Conservation (phyloP, 2,797 vertebrate genomes). For the Tadarida brasiliensis region DNA sequence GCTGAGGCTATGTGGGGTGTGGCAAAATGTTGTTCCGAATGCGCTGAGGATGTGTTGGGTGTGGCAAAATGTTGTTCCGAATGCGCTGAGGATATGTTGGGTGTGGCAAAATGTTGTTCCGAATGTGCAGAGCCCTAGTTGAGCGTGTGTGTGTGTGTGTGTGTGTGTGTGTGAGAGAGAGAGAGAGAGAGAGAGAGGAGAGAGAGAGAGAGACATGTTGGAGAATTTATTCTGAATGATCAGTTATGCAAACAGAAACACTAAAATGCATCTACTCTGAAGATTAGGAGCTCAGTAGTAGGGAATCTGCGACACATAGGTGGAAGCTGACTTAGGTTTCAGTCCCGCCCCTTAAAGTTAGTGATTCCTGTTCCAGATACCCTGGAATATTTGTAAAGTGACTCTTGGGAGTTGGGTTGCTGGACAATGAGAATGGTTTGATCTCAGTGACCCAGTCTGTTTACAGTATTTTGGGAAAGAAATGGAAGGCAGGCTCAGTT, state of each 20-base stretch:
- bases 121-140: neutral
- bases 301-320: neutral
- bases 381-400: constrained; percentile 42
- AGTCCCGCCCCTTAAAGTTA: neutral
- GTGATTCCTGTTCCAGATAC: neutral
- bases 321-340: neutral
- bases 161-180: neutral
- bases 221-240: neutral
- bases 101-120: neutral
- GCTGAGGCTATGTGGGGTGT: neutral
- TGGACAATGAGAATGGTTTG: neutral
- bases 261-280: neutral
- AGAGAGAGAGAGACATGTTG: neutral
- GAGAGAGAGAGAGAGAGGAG: too few species aligned
- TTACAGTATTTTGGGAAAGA: neutral
- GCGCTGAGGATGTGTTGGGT: neutral
- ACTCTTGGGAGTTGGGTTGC: constrained; percentile 41
- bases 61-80: neutral
- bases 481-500: neutral
- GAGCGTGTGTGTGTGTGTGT: neutral
- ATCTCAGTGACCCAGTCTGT: neutral
- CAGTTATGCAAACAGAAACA: neutral
- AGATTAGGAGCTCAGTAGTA: neutral
- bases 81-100: neutral
- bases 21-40: neutral